Conservation (phyloP, 2,797 vertebrate genomes). For the Trematomus bernacchii region DNA sequence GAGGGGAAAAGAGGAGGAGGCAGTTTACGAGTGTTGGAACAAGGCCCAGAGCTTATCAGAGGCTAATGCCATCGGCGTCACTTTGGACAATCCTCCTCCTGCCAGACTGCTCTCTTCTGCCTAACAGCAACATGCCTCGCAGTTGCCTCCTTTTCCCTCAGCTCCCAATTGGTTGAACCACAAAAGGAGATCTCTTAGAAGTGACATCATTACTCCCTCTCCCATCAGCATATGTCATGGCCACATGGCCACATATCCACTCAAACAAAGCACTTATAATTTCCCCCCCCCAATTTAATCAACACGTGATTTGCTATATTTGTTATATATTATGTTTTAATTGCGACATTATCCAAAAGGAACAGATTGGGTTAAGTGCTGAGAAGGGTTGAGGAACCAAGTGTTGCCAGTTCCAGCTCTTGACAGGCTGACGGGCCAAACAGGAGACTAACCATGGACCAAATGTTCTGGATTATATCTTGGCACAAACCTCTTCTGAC, state of each 20-base stretch:
- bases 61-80: constrained; percentile 58
- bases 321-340: background rate
- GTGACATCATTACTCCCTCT: constrained; percentile 63
- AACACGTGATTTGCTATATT: background rate
- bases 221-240: constrained; percentile 52
- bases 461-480: constrained; percentile 43
- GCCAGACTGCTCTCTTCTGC: constrained; percentile 75
- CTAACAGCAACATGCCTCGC: constrained; percentile 76
- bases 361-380: constrained; percentile 23
- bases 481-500: constrained; percentile 22
- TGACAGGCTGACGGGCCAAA: constrained; percentile 29
- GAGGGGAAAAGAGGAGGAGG: constrained; percentile 25
- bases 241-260: constrained; percentile 53
- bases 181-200: constrained; percentile 59
- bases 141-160: constrained; percentile 46
- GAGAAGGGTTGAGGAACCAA: constrained; percentile 8
- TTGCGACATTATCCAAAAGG: constrained; percentile 5
- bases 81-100: constrained; percentile 65
- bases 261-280: constrained; percentile 5
- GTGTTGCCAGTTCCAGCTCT: constrained; percentile 40
- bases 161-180: constrained; percentile 67
- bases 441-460: constrained; percentile 36
- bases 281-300: constrained; percentile 22
- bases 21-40: constrained; percentile 57
- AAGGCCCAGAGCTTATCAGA: constrained; percentile 65